A percentile compares a stretch with the other conserved stretches of the same genome.
phyloP scores from a whole-genome alignment of 1,140 invertebrate species.

The Diorhabda carinulata region DNA sequence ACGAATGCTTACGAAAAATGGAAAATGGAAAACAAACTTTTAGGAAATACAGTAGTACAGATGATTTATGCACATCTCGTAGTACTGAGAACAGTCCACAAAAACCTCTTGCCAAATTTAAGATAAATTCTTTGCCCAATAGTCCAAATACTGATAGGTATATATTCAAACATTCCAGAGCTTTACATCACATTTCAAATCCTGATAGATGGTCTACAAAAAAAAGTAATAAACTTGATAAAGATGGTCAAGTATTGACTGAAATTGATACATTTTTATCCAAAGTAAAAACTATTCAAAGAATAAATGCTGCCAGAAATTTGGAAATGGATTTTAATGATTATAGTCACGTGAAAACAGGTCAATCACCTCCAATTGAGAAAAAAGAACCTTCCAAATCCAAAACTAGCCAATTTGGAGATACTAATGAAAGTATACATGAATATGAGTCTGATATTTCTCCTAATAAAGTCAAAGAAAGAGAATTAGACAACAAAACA shows the following conservation, averaged over 20 bases:
- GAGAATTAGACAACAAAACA: neutral
- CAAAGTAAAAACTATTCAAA: constrained; percentile 52
- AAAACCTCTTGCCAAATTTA: constrained; percentile 38
- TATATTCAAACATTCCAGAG: constrained; percentile 13
- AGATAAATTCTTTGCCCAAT: constrained; percentile 38
- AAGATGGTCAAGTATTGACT: constrained; percentile 49
- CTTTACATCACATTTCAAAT: neutral
- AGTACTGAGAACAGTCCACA: constrained; percentile 45
- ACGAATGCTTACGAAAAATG: constrained; percentile 25
- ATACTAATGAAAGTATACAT: constrained; percentile 43
- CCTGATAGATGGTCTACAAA: constrained; percentile 45
- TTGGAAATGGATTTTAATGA: constrained; percentile 30
- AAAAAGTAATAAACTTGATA: constrained; percentile 47
- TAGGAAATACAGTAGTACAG: constrained; percentile 36
- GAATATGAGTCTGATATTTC: constrained; percentile 37
- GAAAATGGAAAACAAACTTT: constrained; percentile 19
- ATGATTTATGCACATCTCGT: constrained; percentile 35
- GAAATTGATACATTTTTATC: constrained; percentile 56
- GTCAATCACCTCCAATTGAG: neutral
- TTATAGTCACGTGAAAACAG: neutral
- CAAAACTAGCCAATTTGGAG: constrained; percentile 41
- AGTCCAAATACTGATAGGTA: constrained; percentile 31
- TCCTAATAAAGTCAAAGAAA: constrained; percentile 19
- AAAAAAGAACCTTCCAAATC: constrained; percentile 16
- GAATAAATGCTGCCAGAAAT: constrained; percentile 32